Evolutionary conservation across 2,797 vertebrate genomes (phyloP), one percentile per base, ranked within the genome.

Genomic region (Hydrocynus forskahlii): DNA sequence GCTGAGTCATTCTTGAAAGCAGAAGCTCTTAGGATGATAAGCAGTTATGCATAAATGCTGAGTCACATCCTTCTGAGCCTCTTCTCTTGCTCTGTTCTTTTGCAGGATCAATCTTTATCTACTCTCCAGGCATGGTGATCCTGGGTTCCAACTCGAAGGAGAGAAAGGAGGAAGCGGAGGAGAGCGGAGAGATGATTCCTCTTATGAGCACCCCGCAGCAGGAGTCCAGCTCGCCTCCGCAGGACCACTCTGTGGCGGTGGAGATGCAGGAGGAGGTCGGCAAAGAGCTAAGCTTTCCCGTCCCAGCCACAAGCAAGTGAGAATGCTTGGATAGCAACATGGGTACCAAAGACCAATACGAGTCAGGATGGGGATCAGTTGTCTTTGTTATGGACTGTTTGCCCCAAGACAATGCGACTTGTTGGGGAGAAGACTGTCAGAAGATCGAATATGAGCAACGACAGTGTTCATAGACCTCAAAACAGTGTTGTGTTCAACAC

Each of bases 251-350:
- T 6, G 21, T 85, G 23, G 52, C n/a, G 19, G 19, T 80, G 45
- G 86, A 81, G 13, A 52, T 82, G 48, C 87, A 87, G 74, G 86
- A 89, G 66, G 83, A 86, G 29, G 70, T 75, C 7, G 35, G 68
- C 45, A 87, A 89, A 81, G 89, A 89, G 43, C 81, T 85, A 7
- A 83, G 75, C 62, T 85, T 89, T 74, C 88, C 89, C 14, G 77
- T 90, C 35, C 88, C 88, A 9, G 89, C 83, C 16, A 86, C 87
- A 3, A 78, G 86, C 73, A 89, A 89, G 72, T 89, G 87, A 89
- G 13, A 70, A 16, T 2, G 2, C 9, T 9, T 5, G 4, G 40
- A 45, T 70, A n/a, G 40, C 23, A 8, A 40, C 0, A 5, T 43
- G 14, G 35, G 14, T 59, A 50, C 7, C 19, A 29, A 29, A 52